Evolutionary conservation across 2,797 vertebrate species (phyloP).

Genomic region (Luscinia megarhynchos): DNA sequence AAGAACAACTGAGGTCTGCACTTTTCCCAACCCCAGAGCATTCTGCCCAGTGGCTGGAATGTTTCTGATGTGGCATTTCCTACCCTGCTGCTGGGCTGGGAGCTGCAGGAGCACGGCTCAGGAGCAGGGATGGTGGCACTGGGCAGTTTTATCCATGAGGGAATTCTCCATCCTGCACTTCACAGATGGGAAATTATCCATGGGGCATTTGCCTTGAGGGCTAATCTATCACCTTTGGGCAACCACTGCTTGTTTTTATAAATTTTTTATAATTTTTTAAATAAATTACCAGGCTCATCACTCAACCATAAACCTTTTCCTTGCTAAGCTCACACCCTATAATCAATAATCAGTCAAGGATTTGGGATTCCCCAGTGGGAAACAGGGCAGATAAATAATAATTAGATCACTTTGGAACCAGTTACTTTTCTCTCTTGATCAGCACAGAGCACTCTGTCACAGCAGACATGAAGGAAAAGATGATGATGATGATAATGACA

Average conservation of each 20-base stretch:
- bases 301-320: background rate
- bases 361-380: background rate
- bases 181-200: background rate
- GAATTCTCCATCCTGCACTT: background rate
- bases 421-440: background rate
- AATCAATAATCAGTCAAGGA: background rate
- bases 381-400: background rate
- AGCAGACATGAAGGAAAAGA: background rate
- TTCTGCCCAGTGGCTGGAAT: background rate
- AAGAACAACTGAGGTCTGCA: slow-evolving; percentile 44
- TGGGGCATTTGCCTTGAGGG: background rate
- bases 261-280: background rate
- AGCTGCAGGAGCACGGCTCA: background rate
- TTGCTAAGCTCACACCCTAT: background rate
- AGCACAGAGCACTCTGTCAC: background rate
- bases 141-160: background rate
- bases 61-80: slow-evolving; percentile 39
- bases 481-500: background rate
- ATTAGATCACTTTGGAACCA: background rate
- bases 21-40: background rate
- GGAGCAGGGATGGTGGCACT: background rate
- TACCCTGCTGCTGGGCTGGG: rapidly evolving
- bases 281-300: background rate
- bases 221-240: background rate
- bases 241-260: background rate